Base-by-base conservation (phyloP, 1,140 invertebrate species). In the Zaprionus tsacasi region DNA sequence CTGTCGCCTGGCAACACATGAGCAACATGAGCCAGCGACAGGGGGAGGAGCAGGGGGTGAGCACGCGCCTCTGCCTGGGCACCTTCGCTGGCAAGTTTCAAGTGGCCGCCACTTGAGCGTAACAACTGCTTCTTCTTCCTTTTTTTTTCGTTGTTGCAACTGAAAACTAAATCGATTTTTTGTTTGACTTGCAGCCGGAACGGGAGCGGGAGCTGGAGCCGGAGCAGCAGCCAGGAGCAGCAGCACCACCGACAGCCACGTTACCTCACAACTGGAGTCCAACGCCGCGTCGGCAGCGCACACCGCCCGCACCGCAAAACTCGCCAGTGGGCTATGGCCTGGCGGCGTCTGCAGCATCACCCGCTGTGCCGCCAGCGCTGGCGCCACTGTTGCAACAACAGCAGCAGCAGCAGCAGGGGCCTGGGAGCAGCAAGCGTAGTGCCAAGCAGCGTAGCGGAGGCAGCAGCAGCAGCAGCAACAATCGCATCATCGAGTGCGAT, bases 161-260 rank as follows among this genome's bases (percentile, higher is more conserved):
- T 70, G 57, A 79, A 68, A 89, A 88, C 85, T 89, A 89, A 85
- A 83, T 88, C 85, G 85, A 88, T 88, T 81, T 89, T 86, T 35
- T 74, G 35, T 69, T 77, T 60, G 48, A 68, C 65, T 80, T 80
- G 73, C 81, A 73, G 66, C 73, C 40, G 64, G 60, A 55, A 17
- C 54, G 58, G 13, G 68, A 68, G 25, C 78, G 69, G 45, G 66
- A 78, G 17, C 54, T 30, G 58, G 64, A 79, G 58, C 64, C 58
- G 52, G 36, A 59, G 74, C 55, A 64, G n/a, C 79, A 48, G 30
- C 35, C 55, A 38, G 12, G 61, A 54, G 13, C 43, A 27, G 12
- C 50, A 72, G 59, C 73, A 43, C 25, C 63, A 60, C 0, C 67
- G 38, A n/a, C 69, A 66, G 35, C 64, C 27, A 43, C 35, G 6